Percentiles rank a stretch among this genome's conserved stretches.
phyloP scores from a whole-genome alignment of 2,113 vertebrate species.

The Malurus alboscapulatus region DNA sequence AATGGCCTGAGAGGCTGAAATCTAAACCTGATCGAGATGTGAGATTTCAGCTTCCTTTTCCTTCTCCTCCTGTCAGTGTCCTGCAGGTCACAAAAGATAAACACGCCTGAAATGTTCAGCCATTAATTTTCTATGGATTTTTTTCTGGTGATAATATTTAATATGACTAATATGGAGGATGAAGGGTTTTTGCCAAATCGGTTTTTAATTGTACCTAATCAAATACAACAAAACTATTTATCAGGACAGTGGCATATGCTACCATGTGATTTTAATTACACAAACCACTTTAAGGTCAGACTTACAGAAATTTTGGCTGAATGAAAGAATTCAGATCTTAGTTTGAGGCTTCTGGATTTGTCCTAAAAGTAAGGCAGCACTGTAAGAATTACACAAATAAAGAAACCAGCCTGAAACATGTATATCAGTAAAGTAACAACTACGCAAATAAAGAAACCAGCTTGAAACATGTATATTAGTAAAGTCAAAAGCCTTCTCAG shows the following conservation, averaged over 20 bases:
- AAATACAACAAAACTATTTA: not conserved
- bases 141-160: not conserved
- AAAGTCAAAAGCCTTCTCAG: not conserved
- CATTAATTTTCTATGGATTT: not conserved
- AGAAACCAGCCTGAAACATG: not conserved
- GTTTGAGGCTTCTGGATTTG: not conserved
- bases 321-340: not conserved
- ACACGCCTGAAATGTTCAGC: not conserved
- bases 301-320: not conserved
- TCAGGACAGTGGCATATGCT: not conserved
- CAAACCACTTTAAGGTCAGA: not conserved
- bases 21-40: rapidly evolving
- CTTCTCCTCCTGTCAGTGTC: not conserved
- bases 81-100: not conserved
- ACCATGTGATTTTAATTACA: not conserved
- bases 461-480: not conserved
- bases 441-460: not conserved
- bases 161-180: not conserved
- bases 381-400: not conserved
- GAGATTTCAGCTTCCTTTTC: not conserved
- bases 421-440: not conserved
- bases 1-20: not conserved
- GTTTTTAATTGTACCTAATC: not conserved
- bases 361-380: not conserved
- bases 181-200: not conserved